Evolutionary conservation across 2,888 invertebrate species (phyloP).

Genomic region (Sisyra terminalis): DNA sequence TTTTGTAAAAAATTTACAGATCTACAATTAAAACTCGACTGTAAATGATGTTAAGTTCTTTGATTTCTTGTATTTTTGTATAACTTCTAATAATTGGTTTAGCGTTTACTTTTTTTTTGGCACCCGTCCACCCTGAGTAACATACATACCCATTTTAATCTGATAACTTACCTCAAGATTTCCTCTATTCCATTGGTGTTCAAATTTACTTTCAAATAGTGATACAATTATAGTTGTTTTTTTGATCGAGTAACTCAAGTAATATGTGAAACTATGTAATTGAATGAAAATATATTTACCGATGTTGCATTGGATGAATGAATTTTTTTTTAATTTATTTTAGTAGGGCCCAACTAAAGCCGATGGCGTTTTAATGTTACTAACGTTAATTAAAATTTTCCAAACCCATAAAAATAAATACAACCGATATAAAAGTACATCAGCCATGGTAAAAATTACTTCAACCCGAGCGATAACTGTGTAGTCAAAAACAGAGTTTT

Average conservation of each 20-base stretch:
- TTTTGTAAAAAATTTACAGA: constrained; percentile 1
- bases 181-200: neutral
- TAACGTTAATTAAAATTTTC: too few species aligned
- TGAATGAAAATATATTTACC: neutral
- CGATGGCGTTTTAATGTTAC: too few species aligned
- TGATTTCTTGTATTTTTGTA: too few species aligned
- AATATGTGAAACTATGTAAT: neutral
- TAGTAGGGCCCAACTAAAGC: too few species aligned
- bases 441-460: too few species aligned
- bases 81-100: neutral
- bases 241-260: neutral
- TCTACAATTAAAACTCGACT: neutral
- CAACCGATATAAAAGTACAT: too few species aligned
- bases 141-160: constrained; percentile 1
- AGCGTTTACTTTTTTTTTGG: constrained; percentile 6
- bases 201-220: neutral
- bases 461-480: too few species aligned
- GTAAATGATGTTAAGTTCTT: neutral
- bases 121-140: constrained; percentile 9
- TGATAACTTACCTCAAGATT: neutral
- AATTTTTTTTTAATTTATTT: too few species aligned
- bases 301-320: too few species aligned
- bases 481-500: too few species aligned
- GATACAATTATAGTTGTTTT: neutral
- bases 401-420: too few species aligned